Percentiles rank a stretch among this genome's conserved stretches.
phyloP scores from a whole-genome alignment of 1,140 invertebrate genomes.

The Bradysia coprophila region DNA sequence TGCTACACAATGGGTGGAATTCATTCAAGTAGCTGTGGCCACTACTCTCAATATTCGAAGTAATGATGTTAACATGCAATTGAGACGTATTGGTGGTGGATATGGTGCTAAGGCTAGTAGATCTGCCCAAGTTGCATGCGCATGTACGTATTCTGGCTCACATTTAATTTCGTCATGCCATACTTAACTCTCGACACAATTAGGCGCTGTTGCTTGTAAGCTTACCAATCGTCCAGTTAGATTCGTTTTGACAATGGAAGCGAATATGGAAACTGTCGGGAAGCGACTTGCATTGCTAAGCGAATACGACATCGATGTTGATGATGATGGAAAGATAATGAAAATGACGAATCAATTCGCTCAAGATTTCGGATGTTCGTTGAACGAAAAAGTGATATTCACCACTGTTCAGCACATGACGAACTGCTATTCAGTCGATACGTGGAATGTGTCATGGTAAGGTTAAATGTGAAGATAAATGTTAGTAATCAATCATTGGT shows the following conservation, averaged over 20 bases:
- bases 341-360: constrained; percentile 41
- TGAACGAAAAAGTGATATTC: constrained; percentile 33
- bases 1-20: constrained; percentile 46
- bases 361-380: constrained; percentile 37
- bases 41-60: constrained; percentile 29
- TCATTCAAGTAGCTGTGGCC: constrained; percentile 37
- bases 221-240: constrained; percentile 38
- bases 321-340: constrained; percentile 43
- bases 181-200: too few species aligned
- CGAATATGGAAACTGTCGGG: constrained; percentile 43
- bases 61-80: constrained; percentile 37
- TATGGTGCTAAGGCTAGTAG: constrained; percentile 50
- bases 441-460: constrained; percentile 32
- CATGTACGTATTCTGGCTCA: too few species aligned
- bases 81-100: constrained; percentile 46
- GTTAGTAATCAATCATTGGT: too few species aligned
- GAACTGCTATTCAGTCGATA: constrained; percentile 28
- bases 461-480: too few species aligned
- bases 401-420: constrained; percentile 33
- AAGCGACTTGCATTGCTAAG: constrained; percentile 32
- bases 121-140: constrained; percentile 30
- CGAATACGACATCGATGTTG: constrained; percentile 36
- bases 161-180: too few species aligned
- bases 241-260: constrained; percentile 40
- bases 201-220: constrained; percentile 39